Evolutionary conservation across 2,888 invertebrate genomes (phyloP), one percentile per base, ranked within the genome.

Genomic region (Conchocele bisecta): DNA sequence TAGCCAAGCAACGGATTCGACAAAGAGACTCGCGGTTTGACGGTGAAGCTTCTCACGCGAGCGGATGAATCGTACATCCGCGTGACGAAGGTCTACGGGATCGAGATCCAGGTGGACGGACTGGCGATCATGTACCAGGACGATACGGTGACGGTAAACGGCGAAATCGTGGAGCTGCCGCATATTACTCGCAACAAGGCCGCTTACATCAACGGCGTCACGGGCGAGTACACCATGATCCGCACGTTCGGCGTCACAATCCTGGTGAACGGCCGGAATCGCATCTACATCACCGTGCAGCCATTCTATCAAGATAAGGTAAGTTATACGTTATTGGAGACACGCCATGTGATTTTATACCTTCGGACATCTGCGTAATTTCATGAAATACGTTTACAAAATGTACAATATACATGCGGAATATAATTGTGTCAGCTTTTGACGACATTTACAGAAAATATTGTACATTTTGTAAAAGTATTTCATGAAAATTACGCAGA

Each of bases 211-310:
- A 86, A 83, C 57, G 57, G 70, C 24, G 81, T 75, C 7, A 84
- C 85, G 0, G 73, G 78, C 6, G 56, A 77, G 17, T 83, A 82
- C 57, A 64, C 58, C 9, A 56, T 81, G 64, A 70, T 84, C 13
- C 70, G 74, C 48, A 82, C 78, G 3, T 85, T 84, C 60, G 89
- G 88, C 15, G 80, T 84, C 70, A 53, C 65, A 26, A 69, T 87
- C 33, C 48, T 75, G 22, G 75, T 64, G 42, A 70, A 77, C 48
- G 56, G 63, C 17, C 44, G 50, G 29, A 54, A 66, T 24, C 51
- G 72, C 6, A n/a, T 81, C 1, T 79, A 81, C 35, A 46, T 79
- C 22, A 68, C 58, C 9, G 57, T 75, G 3, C 53, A 69, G 13
- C 70, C 73, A 6, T 79, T 66, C 51, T 81, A 70, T 51, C 65